Conservation (phyloP, 2,113 vertebrate genomes). For the Salvelinus fontinalis region DNA sequence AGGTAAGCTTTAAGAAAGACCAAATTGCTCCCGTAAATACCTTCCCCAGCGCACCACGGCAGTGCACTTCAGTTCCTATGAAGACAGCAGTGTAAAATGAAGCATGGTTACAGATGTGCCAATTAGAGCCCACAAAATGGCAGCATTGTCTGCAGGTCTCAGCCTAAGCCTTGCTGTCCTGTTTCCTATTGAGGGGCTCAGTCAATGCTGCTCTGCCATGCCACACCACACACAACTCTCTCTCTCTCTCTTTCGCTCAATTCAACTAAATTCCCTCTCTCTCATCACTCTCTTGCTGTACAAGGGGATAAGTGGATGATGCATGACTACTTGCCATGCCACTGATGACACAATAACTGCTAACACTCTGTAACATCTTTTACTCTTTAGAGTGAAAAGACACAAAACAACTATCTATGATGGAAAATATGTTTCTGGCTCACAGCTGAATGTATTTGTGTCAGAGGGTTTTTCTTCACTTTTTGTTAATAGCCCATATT, state of each 20-base stretch:
- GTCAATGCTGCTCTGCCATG: neutral
- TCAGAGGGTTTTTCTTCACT: neutral
- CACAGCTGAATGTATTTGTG: neutral
- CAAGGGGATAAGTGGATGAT: neutral
- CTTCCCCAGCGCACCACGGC: neutral
- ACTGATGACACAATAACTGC: neutral
- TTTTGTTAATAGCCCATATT: neutral
- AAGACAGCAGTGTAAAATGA: slow-evolving; percentile 20
- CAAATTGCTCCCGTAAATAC: neutral
- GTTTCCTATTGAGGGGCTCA: neutral
- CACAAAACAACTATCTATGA: neutral
- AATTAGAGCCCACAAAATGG: slow-evolving; percentile 13
- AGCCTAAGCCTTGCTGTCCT: neutral
- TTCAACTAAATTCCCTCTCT: neutral
- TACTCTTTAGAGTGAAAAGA: neutral
- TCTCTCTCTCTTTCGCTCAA: neutral
- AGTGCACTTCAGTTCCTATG: neutral
- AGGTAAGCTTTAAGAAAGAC: neutral
- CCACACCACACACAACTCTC: neutral
- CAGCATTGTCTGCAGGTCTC: neutral
- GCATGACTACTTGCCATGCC: neutral
- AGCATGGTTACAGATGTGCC: slow-evolving; percentile 9
- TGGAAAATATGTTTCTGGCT: neutral
- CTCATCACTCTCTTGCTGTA: neutral
- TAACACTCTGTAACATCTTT: neutral